Evolutionary conservation across 2,113 vertebrate species (phyloP).

Genomic region (Sapajus apella): DNA sequence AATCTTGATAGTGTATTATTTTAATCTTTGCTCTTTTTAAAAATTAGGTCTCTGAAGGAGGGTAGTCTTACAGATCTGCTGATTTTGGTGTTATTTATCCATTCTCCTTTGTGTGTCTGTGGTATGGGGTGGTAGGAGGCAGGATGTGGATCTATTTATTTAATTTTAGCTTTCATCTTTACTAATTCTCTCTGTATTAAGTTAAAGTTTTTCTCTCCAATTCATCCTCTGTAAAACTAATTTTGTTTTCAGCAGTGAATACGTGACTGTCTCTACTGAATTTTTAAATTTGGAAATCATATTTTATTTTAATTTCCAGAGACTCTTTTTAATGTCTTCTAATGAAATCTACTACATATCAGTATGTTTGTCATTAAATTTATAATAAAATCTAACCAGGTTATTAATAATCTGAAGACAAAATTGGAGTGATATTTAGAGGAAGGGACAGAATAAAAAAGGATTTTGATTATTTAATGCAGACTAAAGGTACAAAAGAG

Average conservation of each 20-base stretch:
- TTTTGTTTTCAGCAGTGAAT: background rate
- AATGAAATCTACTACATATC: slow-evolving; percentile 4
- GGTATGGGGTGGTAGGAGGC: background rate
- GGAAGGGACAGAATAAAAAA: background rate
- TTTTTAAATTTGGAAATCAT: background rate
- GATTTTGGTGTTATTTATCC: background rate
- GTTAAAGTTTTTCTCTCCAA: background rate
- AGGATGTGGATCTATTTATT: background rate
- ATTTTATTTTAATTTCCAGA: background rate
- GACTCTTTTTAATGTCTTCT: background rate
- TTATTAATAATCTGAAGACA: slow-evolving; percentile 19
- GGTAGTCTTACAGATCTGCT: background rate
- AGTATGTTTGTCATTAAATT: background rate
- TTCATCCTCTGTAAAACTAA: background rate
- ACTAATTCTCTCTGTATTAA: background rate
- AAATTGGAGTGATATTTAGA: background rate
- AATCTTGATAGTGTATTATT: background rate
- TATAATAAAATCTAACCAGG: slow-evolving; percentile 24
- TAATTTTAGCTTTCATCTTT: slow-evolving; percentile 11
- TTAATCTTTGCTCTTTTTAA: background rate
- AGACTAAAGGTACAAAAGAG: background rate
- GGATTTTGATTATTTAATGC: background rate
- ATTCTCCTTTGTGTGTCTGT: background rate
- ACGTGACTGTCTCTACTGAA: background rate
- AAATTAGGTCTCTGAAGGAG: background rate